Evolutionary conservation across 2,113 vertebrate species (phyloP), one percentile per base, ranked within the genome.

Genomic region (Microcebus murinus): DNA sequence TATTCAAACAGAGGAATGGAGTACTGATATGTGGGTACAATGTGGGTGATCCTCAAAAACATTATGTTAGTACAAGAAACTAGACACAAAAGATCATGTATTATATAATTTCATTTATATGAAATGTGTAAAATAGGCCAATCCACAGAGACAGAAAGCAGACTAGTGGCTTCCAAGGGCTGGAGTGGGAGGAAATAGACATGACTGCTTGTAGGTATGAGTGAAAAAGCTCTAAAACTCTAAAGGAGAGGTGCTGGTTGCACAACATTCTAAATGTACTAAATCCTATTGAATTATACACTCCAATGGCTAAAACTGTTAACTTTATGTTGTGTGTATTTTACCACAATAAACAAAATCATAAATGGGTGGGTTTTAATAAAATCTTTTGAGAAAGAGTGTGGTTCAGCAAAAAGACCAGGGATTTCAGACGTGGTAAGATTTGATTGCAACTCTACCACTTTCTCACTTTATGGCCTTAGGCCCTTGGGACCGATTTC

Each of bases 11-110:
- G 29, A 59, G 36, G 45, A 39, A 9, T 15, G 45, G 48, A 36
- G 23, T 8, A 3, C 10, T 8, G 45, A 18, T 21, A 3, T 1
- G 0, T 6, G 18, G 18, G n/a, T 23, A 21, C 7, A 4, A 13
- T 4, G 20, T 13, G 76, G 17, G 4, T 2, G 15, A 39, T 76
- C 73, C 14, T 65, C 10, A 14, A 13, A 65, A 21, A 10, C 18
- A 21, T 4, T 45, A 42, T 45, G n/a, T n/a, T 34, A 15, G 36
- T 5, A 13, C 27, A 55, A 55, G 71, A 79, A 45, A 45, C 9
- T 57, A 84, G 90, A 52, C 29, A 11, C 5, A 17, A 14, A 29
- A 39, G 55, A 31, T 63, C 45, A 50, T 27, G 25, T 13, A 20
- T 4, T 6, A 3, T 25, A 5, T 2, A 34, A 39, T 71, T 21